phyloP scores from a whole-genome alignment of 2,888 invertebrate species.

The Rapana venosa region DNA sequence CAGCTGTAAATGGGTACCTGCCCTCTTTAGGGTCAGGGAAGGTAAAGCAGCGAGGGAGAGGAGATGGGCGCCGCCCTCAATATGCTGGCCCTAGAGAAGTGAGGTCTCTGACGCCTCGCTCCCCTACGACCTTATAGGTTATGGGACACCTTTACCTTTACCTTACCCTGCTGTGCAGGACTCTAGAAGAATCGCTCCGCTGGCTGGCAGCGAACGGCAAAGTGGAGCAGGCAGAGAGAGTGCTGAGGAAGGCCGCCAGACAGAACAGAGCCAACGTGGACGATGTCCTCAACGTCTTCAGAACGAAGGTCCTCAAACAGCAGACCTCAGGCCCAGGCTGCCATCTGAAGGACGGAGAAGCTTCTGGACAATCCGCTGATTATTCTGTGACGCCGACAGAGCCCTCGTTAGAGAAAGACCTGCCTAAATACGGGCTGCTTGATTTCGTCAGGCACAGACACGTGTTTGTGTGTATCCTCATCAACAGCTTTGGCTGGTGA shows the following conservation, averaged over 20 bases:
- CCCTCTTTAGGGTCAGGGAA: too few relatives aligned
- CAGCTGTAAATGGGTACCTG: too few relatives aligned
- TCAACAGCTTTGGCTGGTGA: constrained; percentile 60
- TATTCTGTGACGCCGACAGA: not conserved
- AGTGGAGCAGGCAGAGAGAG: constrained; percentile 51
- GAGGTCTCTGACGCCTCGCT: too few relatives aligned
- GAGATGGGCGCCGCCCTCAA: too few relatives aligned
- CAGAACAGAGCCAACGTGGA: constrained; percentile 55
- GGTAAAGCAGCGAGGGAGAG: too few relatives aligned
- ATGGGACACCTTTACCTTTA: too few relatives aligned
- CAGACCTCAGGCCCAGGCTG: not conserved
- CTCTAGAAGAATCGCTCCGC: constrained; percentile 62
- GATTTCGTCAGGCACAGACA: constrained; percentile 58
- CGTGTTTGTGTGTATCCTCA: constrained; percentile 55
- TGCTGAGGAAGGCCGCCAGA: constrained; percentile 58
- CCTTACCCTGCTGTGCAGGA: constrained; percentile 49
- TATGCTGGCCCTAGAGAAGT: too few relatives aligned
- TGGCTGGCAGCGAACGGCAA: constrained; percentile 63
- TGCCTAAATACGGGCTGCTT: constrained; percentile 50
- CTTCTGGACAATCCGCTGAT: not conserved
- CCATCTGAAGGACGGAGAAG: not conserved
- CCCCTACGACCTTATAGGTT: too few relatives aligned
- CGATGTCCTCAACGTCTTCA: constrained; percentile 41
- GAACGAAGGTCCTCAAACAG: constrained; percentile 29
- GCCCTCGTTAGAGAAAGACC: not conserved